phyloP scores from a whole-genome alignment of 2,888 invertebrate genomes.

The Lottia scabra region DNA sequence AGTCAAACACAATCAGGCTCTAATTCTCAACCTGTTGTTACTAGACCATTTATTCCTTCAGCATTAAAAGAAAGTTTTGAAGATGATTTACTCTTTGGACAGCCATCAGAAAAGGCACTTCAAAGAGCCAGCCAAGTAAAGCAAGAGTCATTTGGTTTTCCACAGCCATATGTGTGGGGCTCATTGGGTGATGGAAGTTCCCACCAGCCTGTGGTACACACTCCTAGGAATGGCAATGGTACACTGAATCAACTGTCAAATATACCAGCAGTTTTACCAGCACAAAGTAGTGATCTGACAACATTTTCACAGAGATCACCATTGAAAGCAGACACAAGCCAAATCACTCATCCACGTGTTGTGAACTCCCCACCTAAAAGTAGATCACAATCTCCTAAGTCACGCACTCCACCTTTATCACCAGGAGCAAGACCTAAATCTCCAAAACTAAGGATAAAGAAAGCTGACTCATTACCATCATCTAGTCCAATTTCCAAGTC shows the following conservation, averaged over 20 bases:
- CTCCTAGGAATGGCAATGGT: neutral
- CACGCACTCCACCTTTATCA: neutral
- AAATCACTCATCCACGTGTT: neutral
- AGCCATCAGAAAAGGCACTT: slow-evolving; percentile 28
- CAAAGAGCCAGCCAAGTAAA: neutral
- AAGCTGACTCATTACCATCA: slow-evolving; percentile 3
- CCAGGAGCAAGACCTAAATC: neutral
- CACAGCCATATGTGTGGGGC: slow-evolving; percentile 1
- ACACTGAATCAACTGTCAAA: slow-evolving; percentile 19
- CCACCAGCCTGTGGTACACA: neutral
- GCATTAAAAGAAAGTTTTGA: slow-evolving; percentile 48
- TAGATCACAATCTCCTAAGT: neutral
- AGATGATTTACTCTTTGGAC: slow-evolving; percentile 51
- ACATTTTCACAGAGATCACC: slow-evolving; percentile 51
- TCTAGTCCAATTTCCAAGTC: neutral
- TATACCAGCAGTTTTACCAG: slow-evolving; percentile 49
- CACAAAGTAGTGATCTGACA: slow-evolving; percentile 54
- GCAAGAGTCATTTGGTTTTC: neutral
- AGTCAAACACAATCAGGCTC: neutral
- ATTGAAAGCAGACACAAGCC: slow-evolving; percentile 3
- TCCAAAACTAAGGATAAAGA: slow-evolving; percentile 2
- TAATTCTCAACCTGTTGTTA: neutral
- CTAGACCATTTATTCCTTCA: slow-evolving; percentile 9
- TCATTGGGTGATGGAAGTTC: slow-evolving; percentile 5
- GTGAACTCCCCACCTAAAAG: neutral